Evolutionary conservation across 2,113 vertebrate genomes (phyloP).

Genomic region (Artemisiospiza belli): DNA sequence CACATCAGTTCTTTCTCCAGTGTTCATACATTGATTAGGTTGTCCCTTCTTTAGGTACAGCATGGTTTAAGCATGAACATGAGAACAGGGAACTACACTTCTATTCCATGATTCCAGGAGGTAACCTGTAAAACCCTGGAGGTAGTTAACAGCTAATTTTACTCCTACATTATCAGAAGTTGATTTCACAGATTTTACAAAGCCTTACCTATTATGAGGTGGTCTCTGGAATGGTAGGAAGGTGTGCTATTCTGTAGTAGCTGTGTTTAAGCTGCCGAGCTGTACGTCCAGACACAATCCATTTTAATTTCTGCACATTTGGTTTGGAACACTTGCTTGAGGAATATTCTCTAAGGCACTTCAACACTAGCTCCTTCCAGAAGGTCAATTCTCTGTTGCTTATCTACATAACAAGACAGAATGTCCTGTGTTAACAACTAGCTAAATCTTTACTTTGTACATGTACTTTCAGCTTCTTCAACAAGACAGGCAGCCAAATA

Average conservation of each 20-base stretch:
- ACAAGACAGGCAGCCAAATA: neutral
- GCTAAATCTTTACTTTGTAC: neutral
- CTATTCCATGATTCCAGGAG: neutral
- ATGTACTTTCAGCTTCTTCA: neutral
- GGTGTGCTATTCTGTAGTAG: conserved; percentile 92
- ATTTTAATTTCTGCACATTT: conserved; percentile 89
- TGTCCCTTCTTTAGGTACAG: neutral
- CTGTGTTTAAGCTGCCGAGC: conserved; percentile 91
- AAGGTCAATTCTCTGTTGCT: conserved; percentile 85
- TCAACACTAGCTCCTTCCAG: conserved; percentile 88
- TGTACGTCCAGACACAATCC: conserved; percentile 94
- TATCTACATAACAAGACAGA: conserved; percentile 73
- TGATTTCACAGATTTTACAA: neutral
- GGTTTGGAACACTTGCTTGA: conserved; percentile 89
- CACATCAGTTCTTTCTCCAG: neutral
- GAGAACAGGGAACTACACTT: neutral
- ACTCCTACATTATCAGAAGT: neutral
- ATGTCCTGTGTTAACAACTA: neutral
- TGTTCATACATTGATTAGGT: neutral
- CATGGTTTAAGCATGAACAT: neutral
- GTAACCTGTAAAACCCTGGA: neutral
- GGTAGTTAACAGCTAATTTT: neutral
- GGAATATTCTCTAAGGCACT: conserved; percentile 92
- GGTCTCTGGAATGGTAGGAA: conserved; percentile 94
- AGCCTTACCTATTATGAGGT: conserved; percentile 69